A percentile compares a stretch with the other conserved stretches of the same genome.
These are phyloP conservation scores for Perccottus glenii DNA, from an alignment of 2,113 vertebrate species.

Conservation along the genomic window DNA sequence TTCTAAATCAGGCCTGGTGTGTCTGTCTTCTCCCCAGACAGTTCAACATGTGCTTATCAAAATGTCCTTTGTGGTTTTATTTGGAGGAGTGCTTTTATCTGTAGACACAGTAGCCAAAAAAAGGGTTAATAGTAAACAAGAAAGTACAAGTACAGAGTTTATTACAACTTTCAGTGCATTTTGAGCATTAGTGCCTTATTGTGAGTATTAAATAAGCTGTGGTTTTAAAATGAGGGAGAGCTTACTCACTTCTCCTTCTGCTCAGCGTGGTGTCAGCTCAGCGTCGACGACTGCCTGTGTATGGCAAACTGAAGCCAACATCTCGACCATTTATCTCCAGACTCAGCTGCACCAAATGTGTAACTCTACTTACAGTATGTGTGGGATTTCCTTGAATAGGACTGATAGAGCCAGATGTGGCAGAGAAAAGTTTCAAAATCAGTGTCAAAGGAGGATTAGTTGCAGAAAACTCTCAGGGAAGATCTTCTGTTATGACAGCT, in stretches of 20 bases:
- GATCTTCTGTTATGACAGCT: conserved; percentile 6
- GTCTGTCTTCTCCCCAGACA: conserved; percentile 11
- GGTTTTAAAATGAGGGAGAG: conserved; percentile 27
- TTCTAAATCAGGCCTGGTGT: neutral
- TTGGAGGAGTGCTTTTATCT: conserved; percentile 30
- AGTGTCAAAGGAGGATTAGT: neutral
- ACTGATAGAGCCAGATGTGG: conserved; percentile 25
- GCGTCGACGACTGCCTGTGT: conserved; percentile 24
- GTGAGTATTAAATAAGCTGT: conserved; percentile 18
- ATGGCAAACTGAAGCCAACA: conserved; percentile 10
- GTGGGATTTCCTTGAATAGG: conserved; percentile 33
- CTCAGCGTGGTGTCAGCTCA: conserved; percentile 43
- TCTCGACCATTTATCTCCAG: conserved; percentile 39
- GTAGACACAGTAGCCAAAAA: too few relatives aligned
- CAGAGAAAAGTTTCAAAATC: conserved; percentile 13
- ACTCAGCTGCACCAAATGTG: conserved; percentile 27
- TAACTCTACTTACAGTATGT: neutral
- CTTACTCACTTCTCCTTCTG: conserved; percentile 69
- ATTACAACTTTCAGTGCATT: conserved; percentile 29
- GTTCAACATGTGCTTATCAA: conserved; percentile 38
- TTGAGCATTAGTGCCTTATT: conserved; percentile 17
- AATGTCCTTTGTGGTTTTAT: conserved; percentile 42
- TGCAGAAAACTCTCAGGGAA: neutral
- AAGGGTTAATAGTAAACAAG: too few relatives aligned
- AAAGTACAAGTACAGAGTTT: conserved; percentile 21